Evolutionary conservation across 1,140 invertebrate species (phyloP).

Genomic region (Panulirus ornatus): DNA sequence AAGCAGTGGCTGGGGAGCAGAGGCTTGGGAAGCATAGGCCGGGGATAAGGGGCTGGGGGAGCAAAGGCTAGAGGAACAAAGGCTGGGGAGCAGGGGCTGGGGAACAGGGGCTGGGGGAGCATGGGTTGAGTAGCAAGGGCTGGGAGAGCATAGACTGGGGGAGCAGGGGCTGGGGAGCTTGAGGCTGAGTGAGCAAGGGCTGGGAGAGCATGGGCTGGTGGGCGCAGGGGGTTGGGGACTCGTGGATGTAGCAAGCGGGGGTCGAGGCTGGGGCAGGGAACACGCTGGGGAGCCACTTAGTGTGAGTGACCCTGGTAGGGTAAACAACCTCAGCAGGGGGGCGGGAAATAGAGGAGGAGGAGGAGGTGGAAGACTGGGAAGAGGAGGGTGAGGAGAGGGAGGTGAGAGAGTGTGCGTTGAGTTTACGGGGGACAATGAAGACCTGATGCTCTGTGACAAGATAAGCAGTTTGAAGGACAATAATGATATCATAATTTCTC

Average conservation of each 20-base stretch:
- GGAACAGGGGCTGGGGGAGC: neutral
- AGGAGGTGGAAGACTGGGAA: neutral
- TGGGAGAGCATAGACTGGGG: neutral
- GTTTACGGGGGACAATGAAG: no score
- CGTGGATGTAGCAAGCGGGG: neutral
- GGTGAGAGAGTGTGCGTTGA: no score
- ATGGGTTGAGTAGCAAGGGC: neutral
- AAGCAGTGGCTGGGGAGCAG: neutral
- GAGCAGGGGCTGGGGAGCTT: neutral
- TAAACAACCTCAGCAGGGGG: neutral
- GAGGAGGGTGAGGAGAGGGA: neutral
- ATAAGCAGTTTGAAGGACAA: neutral
- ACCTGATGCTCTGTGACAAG: no score
- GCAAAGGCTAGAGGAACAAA: neutral
- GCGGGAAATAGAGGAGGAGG: neutral
- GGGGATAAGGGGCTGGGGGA: neutral
- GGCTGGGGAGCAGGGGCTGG: neutral
- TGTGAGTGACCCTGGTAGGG: conserved; percentile 2
- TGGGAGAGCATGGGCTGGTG: neutral
- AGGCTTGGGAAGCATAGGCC: no score
- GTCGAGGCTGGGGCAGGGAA: neutral
- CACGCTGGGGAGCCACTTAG: conserved; percentile 8
- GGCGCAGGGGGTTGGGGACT: neutral
- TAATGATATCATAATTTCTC: no score
- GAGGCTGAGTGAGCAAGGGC: neutral